These are phyloP conservation scores for Philonicus albiceps DNA, from an alignment of 2,888 invertebrate species.

Conservation along the genomic window DNA sequence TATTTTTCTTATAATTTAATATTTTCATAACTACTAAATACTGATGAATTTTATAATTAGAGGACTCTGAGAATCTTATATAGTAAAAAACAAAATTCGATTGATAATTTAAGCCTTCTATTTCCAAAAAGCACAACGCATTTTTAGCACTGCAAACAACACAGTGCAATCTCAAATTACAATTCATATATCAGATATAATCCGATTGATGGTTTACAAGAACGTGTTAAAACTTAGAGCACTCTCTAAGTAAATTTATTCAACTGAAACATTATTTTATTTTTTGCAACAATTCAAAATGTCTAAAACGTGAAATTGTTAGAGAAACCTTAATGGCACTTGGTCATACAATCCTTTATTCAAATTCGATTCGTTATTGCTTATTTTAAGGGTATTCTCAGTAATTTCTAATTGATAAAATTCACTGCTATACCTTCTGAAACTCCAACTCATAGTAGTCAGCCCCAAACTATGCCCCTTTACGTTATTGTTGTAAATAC, in stretches of 20 bases:
- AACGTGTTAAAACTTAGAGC: neutral
- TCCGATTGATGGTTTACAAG: neutral
- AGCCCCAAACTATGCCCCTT: neutral
- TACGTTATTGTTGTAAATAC: neutral
- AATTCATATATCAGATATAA: neutral
- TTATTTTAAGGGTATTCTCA: neutral
- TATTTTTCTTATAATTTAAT: neutral
- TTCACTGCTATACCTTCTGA: neutral
- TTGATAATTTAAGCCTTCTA: neutral
- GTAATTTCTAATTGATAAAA: neutral
- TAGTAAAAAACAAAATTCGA: neutral
- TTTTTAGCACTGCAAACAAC: neutral
- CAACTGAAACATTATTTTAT: neutral
- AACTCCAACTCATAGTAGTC: neutral
- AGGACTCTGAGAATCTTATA: neutral
- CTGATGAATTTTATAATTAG: constrained; percentile 1
- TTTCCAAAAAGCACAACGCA: neutral
- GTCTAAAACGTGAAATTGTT: neutral
- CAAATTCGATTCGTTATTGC: neutral
- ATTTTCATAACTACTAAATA: constrained; percentile 9
- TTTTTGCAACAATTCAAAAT: neutral
- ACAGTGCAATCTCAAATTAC: neutral
- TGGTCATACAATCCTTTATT: neutral
- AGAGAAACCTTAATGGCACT: neutral
- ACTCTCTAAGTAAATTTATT: neutral